Conservation (phyloP, 2,113 vertebrate genomes). For the Astatoreochromis straeleni region DNA sequence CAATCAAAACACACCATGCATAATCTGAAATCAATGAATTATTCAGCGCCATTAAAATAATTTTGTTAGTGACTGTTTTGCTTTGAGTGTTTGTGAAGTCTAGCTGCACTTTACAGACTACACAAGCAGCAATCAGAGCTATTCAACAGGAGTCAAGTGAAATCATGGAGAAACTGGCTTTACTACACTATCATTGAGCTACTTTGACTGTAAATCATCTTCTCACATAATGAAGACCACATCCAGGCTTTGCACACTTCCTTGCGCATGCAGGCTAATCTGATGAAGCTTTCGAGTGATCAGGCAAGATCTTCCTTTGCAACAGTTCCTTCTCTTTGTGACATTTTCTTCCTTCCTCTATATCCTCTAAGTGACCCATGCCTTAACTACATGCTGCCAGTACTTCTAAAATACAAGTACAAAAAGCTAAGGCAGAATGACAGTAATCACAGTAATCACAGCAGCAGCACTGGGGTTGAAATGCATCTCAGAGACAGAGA, state of each 20-base stretch:
- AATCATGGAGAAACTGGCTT: constrained; percentile 19
- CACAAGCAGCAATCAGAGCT: constrained; percentile 47
- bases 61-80: constrained; percentile 48
- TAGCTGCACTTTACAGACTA: constrained; percentile 6
- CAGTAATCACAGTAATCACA: neutral
- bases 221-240: neutral
- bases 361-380: neutral
- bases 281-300: constrained; percentile 7
- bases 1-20: constrained; percentile 42
- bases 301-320: neutral
- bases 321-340: neutral
- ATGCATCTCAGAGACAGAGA: neutral
- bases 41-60: constrained; percentile 51
- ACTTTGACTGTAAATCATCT: neutral
- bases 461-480: neutral
- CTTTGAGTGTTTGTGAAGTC: constrained; percentile 45
- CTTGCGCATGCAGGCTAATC: neutral
- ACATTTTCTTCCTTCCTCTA: neutral
- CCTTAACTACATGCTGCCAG: neutral
- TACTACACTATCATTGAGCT: constrained; percentile 33
- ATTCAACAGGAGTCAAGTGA: constrained; percentile 23
- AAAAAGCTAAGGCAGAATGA: neutral
- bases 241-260: constrained; percentile 11
- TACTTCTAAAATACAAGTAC: neutral
- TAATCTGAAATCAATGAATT: constrained; percentile 47